Evolutionary conservation across 2,888 invertebrate genomes (phyloP).

Genomic region (Phymatocera aterrima): DNA sequence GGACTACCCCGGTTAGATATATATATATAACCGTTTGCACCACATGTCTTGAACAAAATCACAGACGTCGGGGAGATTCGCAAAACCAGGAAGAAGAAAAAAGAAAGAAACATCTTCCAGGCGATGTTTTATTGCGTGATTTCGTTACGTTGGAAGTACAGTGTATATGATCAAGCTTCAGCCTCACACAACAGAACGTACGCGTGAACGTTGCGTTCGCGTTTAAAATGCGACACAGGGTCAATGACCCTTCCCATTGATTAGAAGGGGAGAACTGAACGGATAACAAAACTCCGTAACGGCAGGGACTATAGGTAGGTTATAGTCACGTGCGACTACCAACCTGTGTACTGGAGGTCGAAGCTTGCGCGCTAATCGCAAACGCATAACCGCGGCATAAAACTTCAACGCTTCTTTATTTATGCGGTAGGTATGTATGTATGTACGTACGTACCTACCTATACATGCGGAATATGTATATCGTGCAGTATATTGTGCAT

Average conservation of each 20-base stretch:
- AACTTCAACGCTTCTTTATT: background rate
- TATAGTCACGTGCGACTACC: background rate
- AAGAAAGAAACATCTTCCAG: too few species aligned
- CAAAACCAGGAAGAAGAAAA: too few species aligned
- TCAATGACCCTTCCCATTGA: constrained; percentile 43
- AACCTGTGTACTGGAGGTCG: background rate
- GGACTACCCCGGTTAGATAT: too few species aligned
- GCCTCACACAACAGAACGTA: background rate
- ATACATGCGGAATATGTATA: too few species aligned
- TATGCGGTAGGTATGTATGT: background rate
- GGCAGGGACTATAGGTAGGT: too few species aligned
- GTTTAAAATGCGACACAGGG: constrained; percentile 13
- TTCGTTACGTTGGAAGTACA: too few species aligned
- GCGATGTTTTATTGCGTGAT: too few species aligned
- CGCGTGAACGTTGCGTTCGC: constrained; percentile 6
- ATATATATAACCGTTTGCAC: too few species aligned
- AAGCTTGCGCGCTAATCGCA: constrained; percentile 12
- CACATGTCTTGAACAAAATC: too few species aligned
- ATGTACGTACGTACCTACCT: background rate
- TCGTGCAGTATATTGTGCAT: too few species aligned
- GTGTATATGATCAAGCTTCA: too few species aligned
- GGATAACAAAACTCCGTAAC: background rate
- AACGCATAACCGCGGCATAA: constrained; percentile 21
- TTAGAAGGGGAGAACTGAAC: background rate
- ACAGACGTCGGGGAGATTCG: too few species aligned